These are phyloP conservation scores for Xenops minutus DNA, from an alignment of 2,797 vertebrate genomes.

Conservation along the genomic window DNA sequence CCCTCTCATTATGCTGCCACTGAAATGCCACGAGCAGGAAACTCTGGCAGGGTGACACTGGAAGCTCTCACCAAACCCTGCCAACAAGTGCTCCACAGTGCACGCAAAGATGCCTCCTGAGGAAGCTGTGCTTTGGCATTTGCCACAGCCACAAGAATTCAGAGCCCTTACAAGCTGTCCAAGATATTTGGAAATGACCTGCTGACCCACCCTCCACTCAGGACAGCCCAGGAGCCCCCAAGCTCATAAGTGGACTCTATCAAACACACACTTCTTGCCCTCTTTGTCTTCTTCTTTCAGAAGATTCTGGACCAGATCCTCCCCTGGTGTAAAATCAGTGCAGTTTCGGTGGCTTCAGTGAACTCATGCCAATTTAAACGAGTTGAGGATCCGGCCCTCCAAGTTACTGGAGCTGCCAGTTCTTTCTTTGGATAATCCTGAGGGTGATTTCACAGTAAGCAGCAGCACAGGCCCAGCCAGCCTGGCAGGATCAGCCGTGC, in stretches of 20 bases:
- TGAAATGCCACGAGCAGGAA: neutral
- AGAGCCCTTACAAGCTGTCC: neutral
- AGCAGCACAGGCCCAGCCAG: slow-evolving; percentile 63
- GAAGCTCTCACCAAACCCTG: neutral
- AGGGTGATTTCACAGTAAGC: slow-evolving; percentile 59
- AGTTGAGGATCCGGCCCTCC: slow-evolving; percentile 58
- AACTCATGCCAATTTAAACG: slow-evolving; percentile 60
- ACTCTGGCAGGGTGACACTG: neutral
- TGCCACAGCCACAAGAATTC: neutral
- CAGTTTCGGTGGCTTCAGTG: slow-evolving; percentile 35
- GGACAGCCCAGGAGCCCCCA: neutral
- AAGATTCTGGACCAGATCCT: neutral
- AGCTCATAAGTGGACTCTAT: neutral
- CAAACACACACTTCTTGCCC: neutral
- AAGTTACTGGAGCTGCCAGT: slow-evolving; percentile 52
- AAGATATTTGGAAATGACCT: neutral
- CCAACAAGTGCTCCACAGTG: neutral
- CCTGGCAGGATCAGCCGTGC: slow-evolving; percentile 33
- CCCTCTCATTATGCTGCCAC: neutral
- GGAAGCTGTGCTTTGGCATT: neutral
- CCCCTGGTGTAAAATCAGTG: slow-evolving; percentile 7
- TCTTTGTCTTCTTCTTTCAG: neutral
- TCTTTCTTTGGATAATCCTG: slow-evolving; percentile 59
- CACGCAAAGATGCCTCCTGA: rapidly evolving
- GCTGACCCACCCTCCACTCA: neutral